phyloP scores from a whole-genome alignment of 1,140 invertebrate genomes.

The Heliconius congener region DNA sequence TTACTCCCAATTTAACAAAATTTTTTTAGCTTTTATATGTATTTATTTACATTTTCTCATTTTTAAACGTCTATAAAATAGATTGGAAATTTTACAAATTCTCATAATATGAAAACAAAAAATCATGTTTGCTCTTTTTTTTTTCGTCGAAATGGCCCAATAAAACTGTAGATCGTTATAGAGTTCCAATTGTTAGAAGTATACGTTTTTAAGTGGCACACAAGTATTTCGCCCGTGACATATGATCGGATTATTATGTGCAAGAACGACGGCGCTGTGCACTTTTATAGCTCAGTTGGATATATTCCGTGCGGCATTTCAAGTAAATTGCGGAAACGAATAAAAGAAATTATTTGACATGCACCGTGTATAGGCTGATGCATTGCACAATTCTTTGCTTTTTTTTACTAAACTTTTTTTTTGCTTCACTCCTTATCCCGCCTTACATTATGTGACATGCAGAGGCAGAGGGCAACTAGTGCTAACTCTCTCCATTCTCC shows the following conservation, averaged over 20 bases:
- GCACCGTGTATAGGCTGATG: neutral
- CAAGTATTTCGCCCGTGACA: constrained; percentile 12
- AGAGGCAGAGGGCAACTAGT: too few relatives aligned
- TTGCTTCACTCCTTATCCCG: too few relatives aligned
- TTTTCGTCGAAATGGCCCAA: neutral
- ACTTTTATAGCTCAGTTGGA: constrained; percentile 14
- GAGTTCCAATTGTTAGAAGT: neutral
- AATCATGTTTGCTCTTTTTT: neutral
- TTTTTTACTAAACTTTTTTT: neutral
- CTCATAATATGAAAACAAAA: too few relatives aligned
- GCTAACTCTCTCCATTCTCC: too few relatives aligned
- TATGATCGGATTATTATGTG: constrained; percentile 25
- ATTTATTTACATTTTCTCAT: too few relatives aligned
- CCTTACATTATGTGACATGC: too few relatives aligned
- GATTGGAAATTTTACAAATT: too few relatives aligned
- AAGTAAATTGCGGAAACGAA: constrained; percentile 28
- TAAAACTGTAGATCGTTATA: neutral
- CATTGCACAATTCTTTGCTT: neutral
- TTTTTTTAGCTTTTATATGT: too few relatives aligned
- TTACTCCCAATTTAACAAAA: too few relatives aligned
- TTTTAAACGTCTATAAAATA: too few relatives aligned
- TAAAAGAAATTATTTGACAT: constrained; percentile 31
- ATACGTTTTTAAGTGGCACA: constrained; percentile 6
- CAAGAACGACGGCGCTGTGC: constrained; percentile 23
- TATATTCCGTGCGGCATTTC: constrained; percentile 19